phyloP scores from a whole-genome alignment of 2,888 invertebrate species.

The Eumerus sabulonum region DNA sequence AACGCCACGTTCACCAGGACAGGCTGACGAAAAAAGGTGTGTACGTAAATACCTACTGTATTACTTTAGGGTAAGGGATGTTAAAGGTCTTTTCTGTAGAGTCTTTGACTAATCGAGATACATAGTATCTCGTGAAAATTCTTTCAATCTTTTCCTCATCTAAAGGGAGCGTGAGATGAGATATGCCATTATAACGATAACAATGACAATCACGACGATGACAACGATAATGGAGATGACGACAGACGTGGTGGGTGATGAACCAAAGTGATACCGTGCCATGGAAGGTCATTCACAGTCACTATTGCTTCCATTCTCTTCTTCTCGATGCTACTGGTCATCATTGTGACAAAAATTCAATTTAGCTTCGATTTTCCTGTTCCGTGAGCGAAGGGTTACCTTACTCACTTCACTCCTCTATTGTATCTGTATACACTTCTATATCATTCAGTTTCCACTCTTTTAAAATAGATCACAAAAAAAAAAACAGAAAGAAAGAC shows the following conservation, averaged over 20 bases:
- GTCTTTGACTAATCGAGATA: constrained; percentile 9
- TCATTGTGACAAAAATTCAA: constrained; percentile 41
- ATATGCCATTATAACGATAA: not conserved
- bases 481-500: not conserved
- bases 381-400: constrained; percentile 1
- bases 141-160: constrained; percentile 3
- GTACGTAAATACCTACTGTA: constrained; percentile 24
- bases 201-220: too few relatives aligned
- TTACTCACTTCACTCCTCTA: too few relatives aligned
- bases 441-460: too few relatives aligned
- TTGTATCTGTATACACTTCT: too few relatives aligned
- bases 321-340: constrained; percentile 14
- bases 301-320: constrained; percentile 23
- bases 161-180: constrained; percentile 13
- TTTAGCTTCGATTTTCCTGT: constrained; percentile 39
- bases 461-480: constrained; percentile 1
- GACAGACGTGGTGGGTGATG: constrained; percentile 21
- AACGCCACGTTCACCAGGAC: constrained; percentile 47
- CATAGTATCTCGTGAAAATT: constrained; percentile 34
- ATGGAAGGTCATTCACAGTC: constrained; percentile 51
- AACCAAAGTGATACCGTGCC: constrained; percentile 24
- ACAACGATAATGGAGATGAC: not conserved
- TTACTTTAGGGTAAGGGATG: constrained; percentile 19
- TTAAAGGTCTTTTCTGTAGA: constrained; percentile 1
- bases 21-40: constrained; percentile 45